phyloP scores from a whole-genome alignment of 2,113 vertebrate species.

The Elachura formosa region DNA sequence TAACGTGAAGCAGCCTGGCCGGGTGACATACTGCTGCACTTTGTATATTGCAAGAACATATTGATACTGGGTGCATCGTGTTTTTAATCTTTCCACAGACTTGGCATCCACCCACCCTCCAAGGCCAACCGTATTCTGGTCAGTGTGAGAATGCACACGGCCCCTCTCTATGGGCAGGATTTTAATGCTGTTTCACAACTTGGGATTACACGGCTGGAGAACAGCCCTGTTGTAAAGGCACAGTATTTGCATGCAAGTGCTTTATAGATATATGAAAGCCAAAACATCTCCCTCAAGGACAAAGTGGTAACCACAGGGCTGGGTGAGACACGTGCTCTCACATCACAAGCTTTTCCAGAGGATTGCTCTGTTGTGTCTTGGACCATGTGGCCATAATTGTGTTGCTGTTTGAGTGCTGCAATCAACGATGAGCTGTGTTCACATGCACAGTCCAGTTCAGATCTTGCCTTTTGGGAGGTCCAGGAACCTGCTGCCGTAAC shows the following conservation, averaged over 20 bases:
- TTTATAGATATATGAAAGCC: background rate
- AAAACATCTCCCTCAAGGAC: background rate
- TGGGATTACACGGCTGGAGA: background rate
- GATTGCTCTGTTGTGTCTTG: background rate
- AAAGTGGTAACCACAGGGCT: background rate
- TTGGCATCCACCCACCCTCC: background rate
- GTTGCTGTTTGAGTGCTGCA: background rate
- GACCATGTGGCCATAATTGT: background rate
- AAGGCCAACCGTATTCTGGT: background rate
- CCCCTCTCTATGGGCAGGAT: background rate
- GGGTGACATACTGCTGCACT: background rate
- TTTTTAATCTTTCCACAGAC: background rate
- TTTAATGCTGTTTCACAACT: background rate
- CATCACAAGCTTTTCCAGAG: background rate
- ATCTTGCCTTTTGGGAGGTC: background rate
- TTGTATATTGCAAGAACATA: background rate
- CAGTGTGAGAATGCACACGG: accelerated
- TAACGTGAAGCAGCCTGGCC: background rate
- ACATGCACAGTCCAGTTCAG: background rate
- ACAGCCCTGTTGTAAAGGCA: background rate
- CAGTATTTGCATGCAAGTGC: background rate
- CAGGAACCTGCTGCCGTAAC: background rate
- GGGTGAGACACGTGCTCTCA: background rate
- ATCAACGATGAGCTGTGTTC: background rate
- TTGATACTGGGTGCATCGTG: background rate